These are phyloP conservation scores for Puntigrus tetrazona DNA, from an alignment of 2,113 vertebrate species.

Conservation along the genomic window DNA sequence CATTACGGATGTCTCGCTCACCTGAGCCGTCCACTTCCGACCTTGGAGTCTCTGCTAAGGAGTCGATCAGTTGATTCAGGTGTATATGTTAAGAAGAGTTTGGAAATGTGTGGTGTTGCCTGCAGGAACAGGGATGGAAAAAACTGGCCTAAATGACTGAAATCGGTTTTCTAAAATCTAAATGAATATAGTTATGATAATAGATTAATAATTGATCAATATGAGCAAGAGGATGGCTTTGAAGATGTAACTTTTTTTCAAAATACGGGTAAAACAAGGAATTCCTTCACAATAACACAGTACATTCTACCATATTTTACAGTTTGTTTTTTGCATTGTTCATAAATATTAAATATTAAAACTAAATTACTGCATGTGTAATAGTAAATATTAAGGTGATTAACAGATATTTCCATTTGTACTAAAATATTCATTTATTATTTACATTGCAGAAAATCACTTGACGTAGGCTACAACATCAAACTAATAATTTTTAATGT, in stretches of 20 bases:
- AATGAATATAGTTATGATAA: no score
- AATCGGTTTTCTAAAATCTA: background rate
- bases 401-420: background rate
- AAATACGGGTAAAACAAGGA: no score
- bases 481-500: background rate
- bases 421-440: background rate
- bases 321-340: no score
- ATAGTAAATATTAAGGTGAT: background rate
- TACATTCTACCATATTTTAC: no score
- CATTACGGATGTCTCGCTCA: background rate
- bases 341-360: no score
- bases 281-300: no score
- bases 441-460: background rate
- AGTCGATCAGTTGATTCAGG: no score
- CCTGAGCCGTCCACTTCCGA: background rate
- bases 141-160: background rate
- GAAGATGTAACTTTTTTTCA: background rate
- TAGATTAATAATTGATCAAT: no score
- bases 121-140: no score
- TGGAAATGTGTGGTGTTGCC: no score
- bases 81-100: no score
- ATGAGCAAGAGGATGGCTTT: background rate
- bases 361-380: background rate
- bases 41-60: background rate
- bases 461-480: background rate